Evolutionary conservation across 2,888 invertebrate genomes (phyloP).

Genomic region (Xanthia togata): DNA sequence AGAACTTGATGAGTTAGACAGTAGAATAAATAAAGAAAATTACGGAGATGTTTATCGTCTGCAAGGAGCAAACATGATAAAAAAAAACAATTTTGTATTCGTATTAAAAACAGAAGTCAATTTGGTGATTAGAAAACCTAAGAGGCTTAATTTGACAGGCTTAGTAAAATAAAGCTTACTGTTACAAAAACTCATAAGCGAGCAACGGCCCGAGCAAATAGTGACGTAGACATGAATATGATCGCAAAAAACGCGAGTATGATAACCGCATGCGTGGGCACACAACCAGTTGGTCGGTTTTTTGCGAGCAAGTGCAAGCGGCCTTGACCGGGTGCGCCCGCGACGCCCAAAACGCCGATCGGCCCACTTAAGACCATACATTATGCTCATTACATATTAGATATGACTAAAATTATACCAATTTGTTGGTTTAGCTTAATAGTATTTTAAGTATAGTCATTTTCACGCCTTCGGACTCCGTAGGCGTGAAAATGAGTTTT

Average conservation of each 20-base stretch:
- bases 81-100: not conserved
- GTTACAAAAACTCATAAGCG: slow-evolving; percentile 62
- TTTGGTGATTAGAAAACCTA: slow-evolving; percentile 36
- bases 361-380: slow-evolving; percentile 71
- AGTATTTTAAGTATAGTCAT: slow-evolving; percentile 43
- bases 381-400: slow-evolving; percentile 62
- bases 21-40: slow-evolving; percentile 45
- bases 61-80: too few species aligned
- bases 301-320: slow-evolving; percentile 87
- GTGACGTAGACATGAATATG: slow-evolving; percentile 64
- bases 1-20: slow-evolving; percentile 31
- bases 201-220: slow-evolving; percentile 71
- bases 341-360: slow-evolving; percentile 78
- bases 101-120: slow-evolving; percentile 14
- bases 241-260: slow-evolving; percentile 71
- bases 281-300: slow-evolving; percentile 84
- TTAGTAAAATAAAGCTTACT: slow-evolving; percentile 41
- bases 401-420: slow-evolving; percentile 56
- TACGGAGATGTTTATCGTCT: not conserved
- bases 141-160: slow-evolving; percentile 35
- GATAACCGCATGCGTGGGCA: slow-evolving; percentile 81
- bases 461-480: too few species aligned
- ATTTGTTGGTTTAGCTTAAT: slow-evolving; percentile 45
- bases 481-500: slow-evolving; percentile 18
- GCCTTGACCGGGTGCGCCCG: slow-evolving; percentile 85